A percentile compares a stretch with the other conserved stretches of the same genome.
phyloP scores from a whole-genome alignment of 2,113 vertebrate species.

The Fulmarus glacialis region DNA sequence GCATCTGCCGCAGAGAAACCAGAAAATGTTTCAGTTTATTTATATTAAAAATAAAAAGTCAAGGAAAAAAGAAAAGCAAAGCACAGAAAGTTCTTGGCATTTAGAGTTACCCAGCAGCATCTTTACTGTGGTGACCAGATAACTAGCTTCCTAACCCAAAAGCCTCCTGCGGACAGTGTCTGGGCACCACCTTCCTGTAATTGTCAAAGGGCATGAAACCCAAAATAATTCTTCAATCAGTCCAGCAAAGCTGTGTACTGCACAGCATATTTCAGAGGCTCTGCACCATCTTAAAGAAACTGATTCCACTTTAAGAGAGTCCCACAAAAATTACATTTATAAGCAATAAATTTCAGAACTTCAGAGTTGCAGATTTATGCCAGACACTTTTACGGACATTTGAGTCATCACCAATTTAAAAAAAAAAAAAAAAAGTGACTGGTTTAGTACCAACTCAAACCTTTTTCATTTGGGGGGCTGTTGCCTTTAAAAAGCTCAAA shows the following conservation, averaged over 20 bases:
- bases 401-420: neutral
- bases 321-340: neutral
- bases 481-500: neutral
- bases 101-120: neutral
- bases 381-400: neutral
- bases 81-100: neutral
- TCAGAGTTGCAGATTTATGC: neutral
- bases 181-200: neutral
- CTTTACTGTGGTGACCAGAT: neutral
- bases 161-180: neutral
- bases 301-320: accelerated
- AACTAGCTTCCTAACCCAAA: neutral
- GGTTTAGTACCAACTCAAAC: neutral
- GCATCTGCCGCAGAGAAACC: neutral
- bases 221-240: neutral
- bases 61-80: neutral
- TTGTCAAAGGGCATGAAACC: accelerated
- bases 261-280: neutral
- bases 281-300: neutral
- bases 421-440: too few relatives aligned
- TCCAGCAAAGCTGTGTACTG: accelerated
- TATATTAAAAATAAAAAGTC: neutral
- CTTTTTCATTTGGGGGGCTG: neutral
- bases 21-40: neutral
- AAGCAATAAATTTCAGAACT: neutral